Conservation (phyloP, 2,113 vertebrate species). For the Trematocara stigmaticum region DNA sequence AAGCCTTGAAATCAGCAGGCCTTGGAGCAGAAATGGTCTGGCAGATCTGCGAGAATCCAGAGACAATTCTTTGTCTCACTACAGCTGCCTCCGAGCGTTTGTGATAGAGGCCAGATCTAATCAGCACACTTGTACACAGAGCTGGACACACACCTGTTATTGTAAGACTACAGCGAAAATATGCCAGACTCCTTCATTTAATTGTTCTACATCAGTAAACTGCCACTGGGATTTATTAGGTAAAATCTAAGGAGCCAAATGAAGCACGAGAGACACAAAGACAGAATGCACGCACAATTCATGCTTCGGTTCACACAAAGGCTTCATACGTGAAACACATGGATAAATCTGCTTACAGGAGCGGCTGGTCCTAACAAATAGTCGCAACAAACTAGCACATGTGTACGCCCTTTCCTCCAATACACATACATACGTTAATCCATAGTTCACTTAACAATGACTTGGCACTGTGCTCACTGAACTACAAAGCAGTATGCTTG, state of each 20-base stretch:
- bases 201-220: neutral
- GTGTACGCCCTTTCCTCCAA: neutral
- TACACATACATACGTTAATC: neutral
- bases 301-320: neutral
- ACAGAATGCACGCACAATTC: neutral
- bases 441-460: slow-evolving; percentile 59
- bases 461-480: slow-evolving; percentile 78
- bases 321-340: neutral
- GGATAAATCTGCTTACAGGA: neutral
- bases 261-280: neutral
- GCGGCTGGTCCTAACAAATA: neutral
- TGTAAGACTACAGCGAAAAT: neutral
- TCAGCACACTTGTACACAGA: slow-evolving; percentile 24
- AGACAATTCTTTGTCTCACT: slow-evolving; percentile 42
- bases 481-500: slow-evolving; percentile 17
- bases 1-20: slow-evolving; percentile 19
- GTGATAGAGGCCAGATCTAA: neutral
- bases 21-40: neutral
- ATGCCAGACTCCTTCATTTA: neutral
- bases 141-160: slow-evolving; percentile 36
- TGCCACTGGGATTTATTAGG: slow-evolving; percentile 6
- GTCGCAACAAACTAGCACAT: neutral
- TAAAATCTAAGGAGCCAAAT: neutral
- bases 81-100: slow-evolving; percentile 50
- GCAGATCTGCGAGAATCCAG: neutral